Percentiles rank a stretch among this genome's conserved stretches.
Conservation (phyloP, 2,888 invertebrate species). For the Lutraria lutraria region DNA sequence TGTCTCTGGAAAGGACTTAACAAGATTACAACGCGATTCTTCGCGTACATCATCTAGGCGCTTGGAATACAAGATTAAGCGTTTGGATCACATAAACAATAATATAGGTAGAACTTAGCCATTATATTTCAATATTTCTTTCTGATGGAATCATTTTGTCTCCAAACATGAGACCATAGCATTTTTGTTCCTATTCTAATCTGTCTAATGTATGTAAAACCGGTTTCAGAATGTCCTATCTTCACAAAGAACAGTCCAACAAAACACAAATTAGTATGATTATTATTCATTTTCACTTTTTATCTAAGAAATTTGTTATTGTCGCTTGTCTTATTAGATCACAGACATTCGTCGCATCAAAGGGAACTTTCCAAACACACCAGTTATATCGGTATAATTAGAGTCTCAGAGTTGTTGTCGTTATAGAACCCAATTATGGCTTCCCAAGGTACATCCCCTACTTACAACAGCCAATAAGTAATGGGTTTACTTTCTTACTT, state of each 20-base stretch:
- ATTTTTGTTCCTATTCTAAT: neutral
- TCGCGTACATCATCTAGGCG: conserved; percentile 11
- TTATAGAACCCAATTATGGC: no score
- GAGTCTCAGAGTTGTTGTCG: no score
- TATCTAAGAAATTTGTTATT: neutral
- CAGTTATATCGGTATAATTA: no score
- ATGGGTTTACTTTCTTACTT: no score
- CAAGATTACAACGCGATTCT: conserved; percentile 7
- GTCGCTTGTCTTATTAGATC: no score
- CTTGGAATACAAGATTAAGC: conserved; percentile 5
- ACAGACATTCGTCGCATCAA: no score
- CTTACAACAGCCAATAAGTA: no score
- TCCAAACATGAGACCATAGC: neutral
- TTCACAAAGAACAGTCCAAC: neutral
- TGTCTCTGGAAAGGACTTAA: conserved; percentile 9
- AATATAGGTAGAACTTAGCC: neutral
- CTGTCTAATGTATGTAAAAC: neutral
- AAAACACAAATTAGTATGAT: neutral
- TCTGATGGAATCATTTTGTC: neutral
- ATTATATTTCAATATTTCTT: conserved; percentile 21
- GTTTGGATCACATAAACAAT: neutral
- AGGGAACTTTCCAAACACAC: no score
- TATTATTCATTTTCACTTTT: neutral
- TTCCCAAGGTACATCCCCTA: no score
- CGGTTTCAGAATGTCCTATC: neutral